Evolutionary conservation across 2,113 vertebrate genomes (phyloP).

Genomic region (Chaetodon auriga): DNA sequence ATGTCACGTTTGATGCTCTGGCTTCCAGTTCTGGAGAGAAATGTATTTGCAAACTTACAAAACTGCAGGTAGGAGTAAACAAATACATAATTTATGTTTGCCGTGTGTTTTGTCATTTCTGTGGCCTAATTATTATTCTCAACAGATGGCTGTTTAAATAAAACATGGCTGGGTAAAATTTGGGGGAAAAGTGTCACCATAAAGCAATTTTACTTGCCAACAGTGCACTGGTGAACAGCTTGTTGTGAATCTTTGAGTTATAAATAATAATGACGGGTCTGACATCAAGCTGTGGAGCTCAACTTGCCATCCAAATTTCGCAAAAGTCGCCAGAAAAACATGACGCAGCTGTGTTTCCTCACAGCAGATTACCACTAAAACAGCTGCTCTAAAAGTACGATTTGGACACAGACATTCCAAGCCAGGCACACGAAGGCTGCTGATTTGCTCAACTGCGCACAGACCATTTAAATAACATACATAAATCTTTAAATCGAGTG

Average conservation of each 20-base stretch:
- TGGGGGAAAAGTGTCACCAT: background rate
- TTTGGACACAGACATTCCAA: background rate
- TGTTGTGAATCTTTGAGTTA: background rate
- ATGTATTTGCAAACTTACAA: background rate
- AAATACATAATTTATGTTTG: background rate
- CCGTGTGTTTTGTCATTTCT: background rate
- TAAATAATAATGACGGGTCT: background rate
- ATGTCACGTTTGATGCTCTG: background rate
- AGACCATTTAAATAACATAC: slow-evolving; percentile 40
- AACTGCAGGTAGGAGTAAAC: background rate
- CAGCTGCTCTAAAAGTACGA: background rate
- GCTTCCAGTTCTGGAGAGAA: background rate
- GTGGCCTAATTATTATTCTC: background rate
- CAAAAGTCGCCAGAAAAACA: background rate
- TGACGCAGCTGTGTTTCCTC: no score
- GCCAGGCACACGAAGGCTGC: background rate
- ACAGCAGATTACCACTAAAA: background rate
- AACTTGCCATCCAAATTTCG: background rate
- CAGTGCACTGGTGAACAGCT: background rate
- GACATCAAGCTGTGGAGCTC: background rate
- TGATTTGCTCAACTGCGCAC: background rate
- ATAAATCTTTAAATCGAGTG: slow-evolving; percentile 9
- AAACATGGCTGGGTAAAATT: background rate
- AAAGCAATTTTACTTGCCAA: no score
- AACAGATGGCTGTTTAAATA: background rate